Base-by-base conservation (phyloP, 2,797 vertebrate species). In the Cichlasoma orientale region DNA sequence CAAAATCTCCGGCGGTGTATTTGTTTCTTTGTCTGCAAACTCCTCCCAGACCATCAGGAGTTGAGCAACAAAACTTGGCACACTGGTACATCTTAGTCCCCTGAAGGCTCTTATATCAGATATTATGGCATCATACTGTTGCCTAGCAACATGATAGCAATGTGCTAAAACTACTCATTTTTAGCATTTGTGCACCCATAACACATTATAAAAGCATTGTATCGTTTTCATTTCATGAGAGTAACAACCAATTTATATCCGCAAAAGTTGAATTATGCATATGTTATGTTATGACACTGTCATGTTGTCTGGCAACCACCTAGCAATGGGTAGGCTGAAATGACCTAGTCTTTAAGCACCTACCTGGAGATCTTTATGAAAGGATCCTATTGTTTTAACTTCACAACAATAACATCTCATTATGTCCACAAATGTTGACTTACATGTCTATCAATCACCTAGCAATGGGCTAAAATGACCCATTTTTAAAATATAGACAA, bases 1-100 rank as follows among this genome's bases (percentile, higher is more conserved):
- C 7, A 16, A 66, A 29, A 66, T 66, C 44, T 47, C 25, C 50
- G 23, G 44, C 38, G 11, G 38, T 66, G 5, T 66, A 25, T 50
- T 68, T 68, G 61, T 68, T 68, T 68, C 61, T 50, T 68, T 68
- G 61, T 68, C 61, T 68, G 61, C 25, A 29, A 68, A 50, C 61
- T 68, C 61, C 61, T 68, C 25, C 3, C 29, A 19, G 10, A 47
- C 25, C 41, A 68, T n/a, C 25, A 50, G 12, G 27, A 47, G 27
- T 25, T 68, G 19, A 68, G 47, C 61, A 68, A 29, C 41, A 47
- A 50, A 68, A 68, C 61, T 68, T 68, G 61, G 41, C 61, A 50
- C 41, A 50, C 41, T 50, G 47, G 25, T 68, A n/a, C 61, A 68
- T 75, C 44, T 29, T 68, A 50, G 16, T 25, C 25, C 41, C 41